Evolutionary conservation across 2,113 vertebrate genomes (phyloP), one percentile per base, ranked within the genome.

Genomic region (Picathartes gymnocephalus): DNA sequence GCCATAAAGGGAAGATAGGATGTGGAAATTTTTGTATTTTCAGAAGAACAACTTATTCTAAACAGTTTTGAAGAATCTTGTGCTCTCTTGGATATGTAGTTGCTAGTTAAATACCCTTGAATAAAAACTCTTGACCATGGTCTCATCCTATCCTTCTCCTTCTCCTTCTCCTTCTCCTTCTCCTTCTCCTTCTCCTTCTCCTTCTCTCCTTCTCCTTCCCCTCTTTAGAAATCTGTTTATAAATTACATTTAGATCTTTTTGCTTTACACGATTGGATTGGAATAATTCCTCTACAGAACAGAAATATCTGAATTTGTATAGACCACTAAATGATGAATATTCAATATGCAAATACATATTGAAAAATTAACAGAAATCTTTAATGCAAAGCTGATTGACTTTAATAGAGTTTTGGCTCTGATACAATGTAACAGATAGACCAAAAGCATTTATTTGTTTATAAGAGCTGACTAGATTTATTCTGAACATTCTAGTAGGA

Each of bases 131-230:
- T 45, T 81, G 37, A 72, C 53, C 13, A 22, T 47, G 17, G 16
- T 37, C 9, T 16, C 15, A 6, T 35, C 3, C 10, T 35, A 3
- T 8, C 42, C 15, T 14, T 44, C 15, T 9, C 23, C 57, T 50
- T 50, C 17, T 24, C 51, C 33, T 11, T 7, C 28, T 10, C 50
- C 11, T 6, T 11, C 11, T 2, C 31, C 9, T 48, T 10, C 5
- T 4, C 7, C 20, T 15, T 31, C 4, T 23, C 13, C 7, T 9
- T 8, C 5, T 12, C 15, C 9, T 15, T 6, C 7, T 3, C 31
- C 57, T 37, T 47, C 19, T 17, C 12, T 13, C 15, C 10, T 4
- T n/a, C 10, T 3, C 17, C 22, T 39, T 15, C 28, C 5, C 14
- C 11, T 12, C 3, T 70, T 81, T 47, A 78, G 56, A 81, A 71